Evolutionary conservation across 2,888 invertebrate species (phyloP), one percentile per base, ranked within the genome.

Genomic region (Margaritifera margaritifera): DNA sequence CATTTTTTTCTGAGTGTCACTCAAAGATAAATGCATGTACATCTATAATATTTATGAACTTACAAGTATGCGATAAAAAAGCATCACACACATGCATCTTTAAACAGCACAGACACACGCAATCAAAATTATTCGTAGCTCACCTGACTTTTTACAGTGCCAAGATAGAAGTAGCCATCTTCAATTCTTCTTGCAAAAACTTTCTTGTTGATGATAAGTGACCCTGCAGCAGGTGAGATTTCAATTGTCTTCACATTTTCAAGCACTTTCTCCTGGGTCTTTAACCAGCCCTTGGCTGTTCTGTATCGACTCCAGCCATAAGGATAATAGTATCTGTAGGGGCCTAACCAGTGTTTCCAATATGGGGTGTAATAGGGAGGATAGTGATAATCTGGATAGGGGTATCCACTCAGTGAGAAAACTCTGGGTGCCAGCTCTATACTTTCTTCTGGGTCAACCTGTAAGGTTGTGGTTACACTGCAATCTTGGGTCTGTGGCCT

Each of bases 81-180:
- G 42, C 42, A 42, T 15, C 11, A 15, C 3, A 15, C 42, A 42
- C 42, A 42, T 42, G 42, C 42, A 42, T 2, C 15, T 15, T 42
- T 42, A 42, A 11, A 42, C 3, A 42, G 15, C 42, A 42, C 8
- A 11, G 42, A 42, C 42, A 42, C 2, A 15, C 15, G 42, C 15
- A 2, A 42, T 42, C 42, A 2, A 42, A 42, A 42, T 42, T 15
- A 42, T 11, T 42, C 15, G 15, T 42, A 42, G 71, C 75, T 80
- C 68, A 89, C 89, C 85, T 90, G 88, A 75, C 86, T 87, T 72
- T 89, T 86, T 11, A 89, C 87, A 22, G 77, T 84, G 50, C 88
- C 89, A 31, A 80, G 72, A 73, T 90, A 89, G 77, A 88, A 89
- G 64, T 84, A 84, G 4, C 90, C 89, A 85, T 90, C 88, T 62